Evolutionary conservation across 2,113 vertebrate genomes (phyloP).

Genomic region (Mastomys coucha): DNA sequence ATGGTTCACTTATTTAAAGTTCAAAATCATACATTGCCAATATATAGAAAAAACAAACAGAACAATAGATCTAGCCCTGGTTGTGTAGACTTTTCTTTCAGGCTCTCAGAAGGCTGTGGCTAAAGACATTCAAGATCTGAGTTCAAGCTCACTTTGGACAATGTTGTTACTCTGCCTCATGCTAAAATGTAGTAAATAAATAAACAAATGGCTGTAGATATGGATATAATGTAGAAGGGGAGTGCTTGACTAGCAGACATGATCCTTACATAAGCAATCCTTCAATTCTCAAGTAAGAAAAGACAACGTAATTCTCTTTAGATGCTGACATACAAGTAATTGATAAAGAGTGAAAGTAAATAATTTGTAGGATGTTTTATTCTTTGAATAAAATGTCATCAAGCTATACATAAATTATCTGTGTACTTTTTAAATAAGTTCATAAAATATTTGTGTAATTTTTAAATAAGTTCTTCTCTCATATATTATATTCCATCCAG

Average conservation of each 20-base stretch:
- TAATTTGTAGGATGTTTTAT: neutral
- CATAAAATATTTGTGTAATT: neutral
- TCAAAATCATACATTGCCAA: neutral
- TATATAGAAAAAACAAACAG: neutral
- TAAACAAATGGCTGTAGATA: neutral
- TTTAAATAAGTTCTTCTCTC: neutral
- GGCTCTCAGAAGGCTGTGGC: no score
- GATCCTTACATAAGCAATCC: neutral
- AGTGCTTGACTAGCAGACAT: neutral
- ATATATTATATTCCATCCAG: neutral
- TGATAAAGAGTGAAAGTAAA: neutral
- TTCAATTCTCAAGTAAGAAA: neutral
- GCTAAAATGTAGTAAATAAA: neutral
- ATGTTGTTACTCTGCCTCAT: neutral
- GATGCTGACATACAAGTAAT: neutral
- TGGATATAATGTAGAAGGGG: no score
- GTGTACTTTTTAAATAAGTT: neutral
- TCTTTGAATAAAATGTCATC: neutral
- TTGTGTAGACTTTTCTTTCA: neutral
- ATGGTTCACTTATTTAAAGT: neutral
- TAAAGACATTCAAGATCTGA: neutral
- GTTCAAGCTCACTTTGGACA: no score
- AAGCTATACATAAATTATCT: neutral
- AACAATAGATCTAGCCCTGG: neutral
- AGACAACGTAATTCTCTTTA: neutral